These are phyloP conservation scores for Ophonus ardosiacus DNA, from an alignment of 2,888 invertebrate species.

Conservation along the genomic window DNA sequence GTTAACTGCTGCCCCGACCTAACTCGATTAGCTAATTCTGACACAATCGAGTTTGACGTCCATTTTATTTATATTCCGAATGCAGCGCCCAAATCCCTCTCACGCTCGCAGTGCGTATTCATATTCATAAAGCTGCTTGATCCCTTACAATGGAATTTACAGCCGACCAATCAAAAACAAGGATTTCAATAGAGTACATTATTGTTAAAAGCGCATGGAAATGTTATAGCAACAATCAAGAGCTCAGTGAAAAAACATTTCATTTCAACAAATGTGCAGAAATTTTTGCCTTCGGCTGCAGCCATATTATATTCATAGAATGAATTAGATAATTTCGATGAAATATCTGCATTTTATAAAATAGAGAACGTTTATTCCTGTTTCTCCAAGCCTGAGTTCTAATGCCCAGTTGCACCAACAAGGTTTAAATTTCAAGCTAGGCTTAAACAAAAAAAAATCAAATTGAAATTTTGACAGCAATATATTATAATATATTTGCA, in stretches of 20 bases:
- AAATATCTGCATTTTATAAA: background rate
- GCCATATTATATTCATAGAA: background rate
- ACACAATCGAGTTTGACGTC: conserved; percentile 44
- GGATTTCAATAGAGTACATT: conserved; percentile 2
- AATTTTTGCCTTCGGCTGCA: background rate
- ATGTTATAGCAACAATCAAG: background rate
- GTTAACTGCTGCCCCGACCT: conserved; percentile 43
- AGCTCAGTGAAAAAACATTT: background rate
- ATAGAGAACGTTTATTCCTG: background rate
- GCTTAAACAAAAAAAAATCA: no score
- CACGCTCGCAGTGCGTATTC: background rate
- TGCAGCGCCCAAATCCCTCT: conserved; percentile 37
- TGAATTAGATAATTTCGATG: background rate
- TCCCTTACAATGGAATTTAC: conserved; percentile 35
- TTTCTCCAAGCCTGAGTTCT: no score
- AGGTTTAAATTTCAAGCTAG: no score
- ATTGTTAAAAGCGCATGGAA: conserved; percentile 2
- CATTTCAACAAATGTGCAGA: background rate
- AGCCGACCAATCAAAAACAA: conserved; percentile 27
- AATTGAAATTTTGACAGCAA: no score
- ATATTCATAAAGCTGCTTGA: conserved; percentile 36
- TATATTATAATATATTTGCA: no score
- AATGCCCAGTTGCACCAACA: no score
- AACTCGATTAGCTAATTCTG: conserved; percentile 49
- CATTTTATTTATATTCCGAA: conserved; percentile 46